A percentile compares a stretch with the other conserved stretches of the same genome.
Conservation (phyloP, 1,140 invertebrate species). For the Pseudobourletiella spinata region DNA sequence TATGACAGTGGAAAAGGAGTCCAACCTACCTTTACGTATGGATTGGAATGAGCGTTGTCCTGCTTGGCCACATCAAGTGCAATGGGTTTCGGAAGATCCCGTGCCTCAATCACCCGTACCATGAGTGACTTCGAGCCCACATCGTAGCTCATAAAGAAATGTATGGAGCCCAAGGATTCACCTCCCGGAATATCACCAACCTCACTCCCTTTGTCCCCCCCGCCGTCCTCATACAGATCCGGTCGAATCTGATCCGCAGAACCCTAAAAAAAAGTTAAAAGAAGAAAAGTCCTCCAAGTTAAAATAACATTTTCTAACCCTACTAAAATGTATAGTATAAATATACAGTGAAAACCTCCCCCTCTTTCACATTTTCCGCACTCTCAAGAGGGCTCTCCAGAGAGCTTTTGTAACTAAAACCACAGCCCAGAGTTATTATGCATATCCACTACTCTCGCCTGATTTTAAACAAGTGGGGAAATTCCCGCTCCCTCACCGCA, state of each 20-base stretch:
- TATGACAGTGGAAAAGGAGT: no score
- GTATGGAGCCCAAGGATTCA: slow-evolving; percentile 25
- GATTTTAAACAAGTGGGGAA: no score
- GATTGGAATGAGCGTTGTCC: slow-evolving; percentile 33
- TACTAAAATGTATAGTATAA: no score
- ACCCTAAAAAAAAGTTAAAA: slow-evolving; percentile 8
- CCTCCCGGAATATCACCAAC: neutral
- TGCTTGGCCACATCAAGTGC: slow-evolving; percentile 29
- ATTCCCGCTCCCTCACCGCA: no score
- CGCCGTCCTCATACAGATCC: slow-evolving; percentile 23
- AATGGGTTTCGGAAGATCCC: slow-evolving; percentile 30
- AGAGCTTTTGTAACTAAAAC: no score
- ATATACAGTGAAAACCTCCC: no score
- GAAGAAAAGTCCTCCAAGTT: neutral
- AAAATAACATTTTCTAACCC: neutral
- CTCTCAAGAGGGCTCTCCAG: no score
- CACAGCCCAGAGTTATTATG: no score
- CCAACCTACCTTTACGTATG: slow-evolving; percentile 33
- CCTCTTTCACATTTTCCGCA: no score
- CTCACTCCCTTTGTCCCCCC: neutral
- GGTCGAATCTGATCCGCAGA: slow-evolving; percentile 33
- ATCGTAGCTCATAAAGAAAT: slow-evolving; percentile 32
- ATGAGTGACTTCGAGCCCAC: slow-evolving; percentile 13
- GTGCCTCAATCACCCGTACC: slow-evolving; percentile 28
- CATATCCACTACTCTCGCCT: no score